Evolutionary conservation across 1,140 invertebrate species (phyloP), one percentile per base, ranked within the genome.

Genomic region (Micrasema minimum): DNA sequence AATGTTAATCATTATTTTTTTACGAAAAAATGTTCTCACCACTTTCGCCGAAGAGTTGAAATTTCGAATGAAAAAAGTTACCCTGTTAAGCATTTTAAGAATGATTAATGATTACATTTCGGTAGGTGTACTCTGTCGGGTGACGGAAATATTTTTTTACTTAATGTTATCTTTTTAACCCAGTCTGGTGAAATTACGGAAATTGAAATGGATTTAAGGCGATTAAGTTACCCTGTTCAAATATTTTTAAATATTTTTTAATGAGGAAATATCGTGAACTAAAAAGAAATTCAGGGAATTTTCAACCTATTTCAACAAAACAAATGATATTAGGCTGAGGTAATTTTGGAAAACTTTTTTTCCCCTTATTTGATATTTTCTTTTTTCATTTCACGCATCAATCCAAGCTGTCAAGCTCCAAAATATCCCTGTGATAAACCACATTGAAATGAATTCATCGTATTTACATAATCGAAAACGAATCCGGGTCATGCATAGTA

Each of bases 41-140:
- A 41, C 55, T 41, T 38, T 22, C 37, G 10, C 5, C 10, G 37
- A 59, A 59, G 38, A 31, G 55, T 41, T 59, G 55, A 59, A 59
- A 59, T 59, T 59, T 59, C 55, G 38, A 59, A 59, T 38, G 55
- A 59, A 59, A 59, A 59, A 59, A 59, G 35, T 59, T 59, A 20
- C 55, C 22, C 55, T 2, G 12, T 14, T 38, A 11, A 38, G 35
- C 38, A 59, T 41, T 59, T 59, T 41, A 59, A 41, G 55, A 38
- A 11, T 41, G 55, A 59, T 59, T 59, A 18, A 59, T 59, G 55
- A 41, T 59, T 41, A 9, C 18, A 20, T 35, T 57, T 35, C 18
- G 18, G 18, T 23, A 22, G 50, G 20, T 51, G 22, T 51, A 12
- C 22, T 22, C 22, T 12, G 50, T n/a, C n/a, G 26, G 50, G 22